A percentile compares a stretch with the other conserved stretches of the same genome.
phyloP scores from a whole-genome alignment of 2,113 vertebrate genomes.

The Sterrhoptilus dennistouni region DNA sequence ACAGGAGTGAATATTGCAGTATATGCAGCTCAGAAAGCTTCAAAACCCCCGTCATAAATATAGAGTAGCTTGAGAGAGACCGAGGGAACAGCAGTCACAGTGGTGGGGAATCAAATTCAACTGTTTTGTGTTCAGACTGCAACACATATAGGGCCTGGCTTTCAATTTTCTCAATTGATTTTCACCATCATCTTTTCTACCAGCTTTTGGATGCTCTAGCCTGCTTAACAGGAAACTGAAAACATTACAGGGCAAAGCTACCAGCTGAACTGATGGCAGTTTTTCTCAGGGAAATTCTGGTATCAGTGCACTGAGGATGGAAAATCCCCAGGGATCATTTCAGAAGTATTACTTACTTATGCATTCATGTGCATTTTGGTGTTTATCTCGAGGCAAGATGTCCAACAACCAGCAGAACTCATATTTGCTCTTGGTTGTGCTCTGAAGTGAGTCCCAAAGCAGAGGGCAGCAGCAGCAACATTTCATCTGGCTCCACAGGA shows the following conservation, averaged over 20 bases:
- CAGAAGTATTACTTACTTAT: background rate
- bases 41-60: background rate
- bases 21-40: background rate
- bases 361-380: background rate
- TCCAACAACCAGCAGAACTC: background rate
- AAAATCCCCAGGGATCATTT: background rate
- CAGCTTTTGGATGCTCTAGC: background rate
- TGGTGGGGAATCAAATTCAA: background rate
- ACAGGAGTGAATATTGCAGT: rapidly evolving
- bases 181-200: background rate
- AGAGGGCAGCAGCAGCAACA: background rate
- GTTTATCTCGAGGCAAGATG: background rate
- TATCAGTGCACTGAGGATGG: background rate
- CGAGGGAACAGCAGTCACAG: background rate
- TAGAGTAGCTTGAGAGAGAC: background rate
- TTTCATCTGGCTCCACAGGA: background rate
- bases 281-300: background rate
- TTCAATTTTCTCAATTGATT: background rate
- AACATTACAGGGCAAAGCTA: background rate
- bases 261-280: background rate
- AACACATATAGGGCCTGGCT: background rate
- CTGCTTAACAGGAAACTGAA: background rate
- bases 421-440: background rate
- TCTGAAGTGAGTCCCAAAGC: background rate
- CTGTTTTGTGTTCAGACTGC: background rate